Base-by-base conservation (phyloP, 2,888 invertebrate species). In the Ctena decussata region DNA sequence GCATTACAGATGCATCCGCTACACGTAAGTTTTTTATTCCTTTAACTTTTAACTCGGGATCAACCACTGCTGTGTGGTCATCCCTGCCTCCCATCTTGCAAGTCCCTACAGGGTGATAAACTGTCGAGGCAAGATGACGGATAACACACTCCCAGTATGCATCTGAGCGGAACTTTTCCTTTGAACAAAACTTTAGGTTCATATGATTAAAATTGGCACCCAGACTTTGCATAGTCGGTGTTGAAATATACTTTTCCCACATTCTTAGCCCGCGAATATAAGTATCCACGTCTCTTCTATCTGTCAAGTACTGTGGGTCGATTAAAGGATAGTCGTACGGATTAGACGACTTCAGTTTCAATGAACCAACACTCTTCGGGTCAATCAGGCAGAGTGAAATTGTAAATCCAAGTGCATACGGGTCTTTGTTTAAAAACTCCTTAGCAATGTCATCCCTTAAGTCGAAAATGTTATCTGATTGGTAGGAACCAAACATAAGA, bases 91-190 rank as follows among this genome's bases (percentile, higher is more conserved):
- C 98, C 94, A 98, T 97, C 24, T 97, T 96, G 92, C 97, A 97
- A 0, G 97, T 97, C 0, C 98, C 98, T 0, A 97, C 97, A 0
- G 97, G 97, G 95, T 98, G 98, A 94, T 82, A 86, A 11, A 77
- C 78, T 5, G 79, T 86, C 1, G 78, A 41, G 0, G 86, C 82
- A 3, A 82, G 37, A 37, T 84, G 74, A 11, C 80, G 78, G 11
- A 84, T 57, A n/a, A 84, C 49, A 75, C 83, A 89, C 30, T 77
- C 75, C 88, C 88, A 89, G 37, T 82, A 85, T 8, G 73, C 82
- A 71, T 86, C 84, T 18, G 84, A 80, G 0, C 76, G 57, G 35
- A 83, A 85, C 8, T 49, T 11, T 3, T 72, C 49, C 8, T 80
- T 37, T 21, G 27, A 18, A 69, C 84, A 87, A 5, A 82, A 72